Conservation (phyloP, 2,113 vertebrate genomes). For the Pungitius pungitius region DNA sequence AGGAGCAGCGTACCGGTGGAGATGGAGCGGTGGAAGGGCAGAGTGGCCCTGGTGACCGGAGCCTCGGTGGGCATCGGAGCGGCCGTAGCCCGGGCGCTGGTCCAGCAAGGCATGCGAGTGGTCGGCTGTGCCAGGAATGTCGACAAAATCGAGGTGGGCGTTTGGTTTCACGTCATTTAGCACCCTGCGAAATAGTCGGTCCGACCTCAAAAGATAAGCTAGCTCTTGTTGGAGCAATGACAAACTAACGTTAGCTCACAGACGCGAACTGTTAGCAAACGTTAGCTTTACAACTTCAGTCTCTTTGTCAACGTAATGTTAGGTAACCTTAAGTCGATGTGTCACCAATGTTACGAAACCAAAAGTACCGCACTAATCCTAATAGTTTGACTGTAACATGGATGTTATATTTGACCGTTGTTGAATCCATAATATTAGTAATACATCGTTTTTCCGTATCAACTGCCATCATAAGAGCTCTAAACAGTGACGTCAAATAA, state of each 20-base stretch:
- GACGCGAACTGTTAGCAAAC: slow-evolving; percentile 52
- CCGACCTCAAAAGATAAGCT: slow-evolving; percentile 15
- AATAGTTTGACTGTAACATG: not conserved
- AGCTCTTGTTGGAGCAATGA: slow-evolving; percentile 27
- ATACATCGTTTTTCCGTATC: not conserved
- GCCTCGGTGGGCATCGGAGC: slow-evolving; percentile 94
- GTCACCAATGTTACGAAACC: not conserved
- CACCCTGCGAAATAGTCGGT: not conserved
- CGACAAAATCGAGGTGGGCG: slow-evolving; percentile 91
- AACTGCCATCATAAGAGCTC: not conserved
- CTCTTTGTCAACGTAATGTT: too few species aligned
- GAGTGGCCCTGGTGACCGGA: slow-evolving; percentile 93
- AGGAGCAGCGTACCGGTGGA: slow-evolving; percentile 24
- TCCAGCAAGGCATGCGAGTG: slow-evolving; percentile 92
- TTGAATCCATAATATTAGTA: not conserved
- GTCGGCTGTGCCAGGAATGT: slow-evolving; percentile 93
- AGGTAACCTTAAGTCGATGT: too few species aligned
- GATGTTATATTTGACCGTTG: not conserved
- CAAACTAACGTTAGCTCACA: slow-evolving; percentile 49
- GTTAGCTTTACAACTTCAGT: slow-evolving; percentile 50
- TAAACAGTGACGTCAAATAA: not conserved
- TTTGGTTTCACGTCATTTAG: not conserved
- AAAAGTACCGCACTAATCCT: too few species aligned
- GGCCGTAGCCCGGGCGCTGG: slow-evolving; percentile 89
- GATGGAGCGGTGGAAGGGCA: slow-evolving; percentile 93